phyloP scores from a whole-genome alignment of 2,113 vertebrate genomes.

The Meleagris gallopavo region DNA sequence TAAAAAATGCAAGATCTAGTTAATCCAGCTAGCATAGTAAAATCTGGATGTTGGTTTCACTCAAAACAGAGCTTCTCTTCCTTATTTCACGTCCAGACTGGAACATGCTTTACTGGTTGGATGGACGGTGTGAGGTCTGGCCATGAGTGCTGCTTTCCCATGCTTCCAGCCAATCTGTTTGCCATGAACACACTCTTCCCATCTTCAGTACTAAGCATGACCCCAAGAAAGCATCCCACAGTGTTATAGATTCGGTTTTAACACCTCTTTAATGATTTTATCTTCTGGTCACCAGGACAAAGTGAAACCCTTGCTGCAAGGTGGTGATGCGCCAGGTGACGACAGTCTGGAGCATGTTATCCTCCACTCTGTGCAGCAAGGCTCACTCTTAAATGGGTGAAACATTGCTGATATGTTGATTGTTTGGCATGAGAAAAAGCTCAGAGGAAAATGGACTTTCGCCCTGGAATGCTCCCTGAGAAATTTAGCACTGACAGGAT shows the following conservation, averaged over 20 bases:
- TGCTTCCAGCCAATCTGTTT: not conserved
- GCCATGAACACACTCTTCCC: rapidly evolving
- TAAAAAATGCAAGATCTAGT: not conserved
- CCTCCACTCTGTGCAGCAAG: not conserved
- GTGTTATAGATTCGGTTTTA: not conserved
- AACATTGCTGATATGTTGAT: conserved; percentile 36
- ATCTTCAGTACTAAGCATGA: not conserved
- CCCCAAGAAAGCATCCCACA: not conserved
- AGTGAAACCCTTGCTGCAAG: not conserved
- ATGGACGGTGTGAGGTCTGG: not conserved
- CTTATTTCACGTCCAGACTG: not conserved
- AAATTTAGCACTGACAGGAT: conserved; percentile 4
- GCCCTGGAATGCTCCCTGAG: conserved; percentile 21
- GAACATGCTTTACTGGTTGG: not conserved
- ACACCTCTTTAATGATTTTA: not conserved
- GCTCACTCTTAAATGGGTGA: not conserved
- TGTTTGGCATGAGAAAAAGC: not conserved
- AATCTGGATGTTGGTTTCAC: not conserved
- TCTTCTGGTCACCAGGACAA: not conserved
- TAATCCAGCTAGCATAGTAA: not conserved
- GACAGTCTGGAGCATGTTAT: not conserved
- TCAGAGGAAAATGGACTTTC: not conserved
- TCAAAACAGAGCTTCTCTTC: not conserved
- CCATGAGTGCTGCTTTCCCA: not conserved
- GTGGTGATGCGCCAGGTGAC: not conserved